Base-by-base conservation (phyloP, 2,797 vertebrate genomes). In the Margarornis squamiger region DNA sequence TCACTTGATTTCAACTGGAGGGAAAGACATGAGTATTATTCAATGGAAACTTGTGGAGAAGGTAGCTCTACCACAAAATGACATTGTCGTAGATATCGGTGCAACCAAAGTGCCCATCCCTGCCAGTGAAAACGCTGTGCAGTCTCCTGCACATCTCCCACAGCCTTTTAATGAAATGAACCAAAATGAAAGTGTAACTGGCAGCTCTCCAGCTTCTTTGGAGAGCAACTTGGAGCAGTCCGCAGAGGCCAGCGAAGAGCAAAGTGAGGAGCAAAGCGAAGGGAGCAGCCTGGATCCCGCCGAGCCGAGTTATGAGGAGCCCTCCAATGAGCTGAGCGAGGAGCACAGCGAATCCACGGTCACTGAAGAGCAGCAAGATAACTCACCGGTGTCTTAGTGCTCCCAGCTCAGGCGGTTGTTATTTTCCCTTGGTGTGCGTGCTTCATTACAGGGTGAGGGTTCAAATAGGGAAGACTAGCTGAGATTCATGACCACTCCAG, bases 11-110 rank as follows among this genome's bases (percentile, higher is more conserved):
- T 99, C 99, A 36, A 99, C 99, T 36, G 99, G 99, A 51, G 99
- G 99, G 65, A 99, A 99, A 96, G 99, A 99, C 98, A 99, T 97
- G 97, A 99, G 99, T 97, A 99, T 99, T 97, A 99, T 99, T 97
- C 99, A 99, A 81, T 99, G 99, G 99, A 99, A 98, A 93, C 97
- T 99, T 86, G 98, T 99, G 79, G 99, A 99, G 95, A 99, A 99
- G 95, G 95, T 98, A 63, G 80, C 97, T 83, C 91, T 98, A 61
- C 97, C 98, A n/a, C 98, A 97, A 38, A 98, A 97, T 90, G 98
- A 98, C 95, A 94, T 96, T 88, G 45, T 93, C 6, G 73, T 96
- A 24, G 98, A 98, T 86, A 87, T 96, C 1, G 9, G 96, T 91
- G 67, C 93, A 71, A 62, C 93, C 94, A 98, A 96, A 97, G 93